Base-by-base conservation (phyloP, 2,113 vertebrate species). In the Irena cyanogastra region DNA sequence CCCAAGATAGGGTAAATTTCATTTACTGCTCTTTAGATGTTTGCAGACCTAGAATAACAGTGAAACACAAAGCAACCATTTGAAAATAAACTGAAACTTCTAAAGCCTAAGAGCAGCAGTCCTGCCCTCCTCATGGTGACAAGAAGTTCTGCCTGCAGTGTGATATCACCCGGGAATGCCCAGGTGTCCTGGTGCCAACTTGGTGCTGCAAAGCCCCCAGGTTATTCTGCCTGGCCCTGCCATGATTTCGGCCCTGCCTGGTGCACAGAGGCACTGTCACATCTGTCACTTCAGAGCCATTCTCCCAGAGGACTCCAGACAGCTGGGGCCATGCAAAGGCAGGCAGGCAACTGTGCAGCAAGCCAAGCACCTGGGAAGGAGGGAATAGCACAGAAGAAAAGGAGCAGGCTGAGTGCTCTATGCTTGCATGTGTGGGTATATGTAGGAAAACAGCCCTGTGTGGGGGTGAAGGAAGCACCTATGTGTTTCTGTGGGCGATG, bases 401-500 rank as follows among this genome's bases (percentile, higher is more conserved):
- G 63, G 83, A 69, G 19, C 44, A 77, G 64, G 19, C 23, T 1
- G 27, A 89, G 64, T 3, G 47, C 37, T 69, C 60, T 23, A 28
- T 49, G 59, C 37, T 72, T 65, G 63, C 16, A 2, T 59, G 42
- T 31, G 20, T 57, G 64, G 10, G 30, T n/a, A 23, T 6, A 11
- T 18, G 65, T 22, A 83, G 44, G 47, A 60, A 81, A 64, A 15
- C 27, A 47, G 30, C 22, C 11, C 54, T 35, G 28, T 13, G 35
- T 26, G 57, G 44, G 52, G 57, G 45, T 35, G 59, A 65, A 86
- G 83, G 94, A 96, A 95, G 54, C 94, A 95, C 87, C 91, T 95
- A 83, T 18, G 0, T n/a, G 83, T 83, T 89, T 87, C 80, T 92
- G 68, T 65, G 87, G n/a, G 78, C 4, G 2, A 35, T 41, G 56